These are phyloP conservation scores for Ophioderma brevispina DNA, from an alignment of 35 echinoderm and acorn worm genomes.

Conservation along the genomic window DNA sequence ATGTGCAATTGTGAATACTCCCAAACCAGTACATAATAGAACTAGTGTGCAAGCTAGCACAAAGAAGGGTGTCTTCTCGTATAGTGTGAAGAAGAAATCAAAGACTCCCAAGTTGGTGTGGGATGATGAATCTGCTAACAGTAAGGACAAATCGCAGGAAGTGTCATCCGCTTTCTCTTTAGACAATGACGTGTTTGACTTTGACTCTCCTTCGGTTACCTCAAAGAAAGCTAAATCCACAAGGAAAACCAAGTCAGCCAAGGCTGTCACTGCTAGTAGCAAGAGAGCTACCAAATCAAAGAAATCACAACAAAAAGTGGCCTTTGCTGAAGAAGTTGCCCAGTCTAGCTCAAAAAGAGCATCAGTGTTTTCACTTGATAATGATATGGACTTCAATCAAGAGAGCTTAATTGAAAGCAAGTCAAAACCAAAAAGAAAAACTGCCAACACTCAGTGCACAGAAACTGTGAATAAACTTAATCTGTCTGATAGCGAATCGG, in stretches of 20 bases:
- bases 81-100: constrained; percentile 53
- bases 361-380: background rate
- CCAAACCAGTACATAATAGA: background rate
- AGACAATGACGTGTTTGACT: constrained; percentile 40
- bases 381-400: background rate
- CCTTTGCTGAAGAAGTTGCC: background rate
- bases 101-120: background rate
- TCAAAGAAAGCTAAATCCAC: constrained; percentile 17
- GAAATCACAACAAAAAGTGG: background rate
- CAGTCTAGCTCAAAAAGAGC: background rate
- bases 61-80: constrained; percentile 64
- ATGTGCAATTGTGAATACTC: background rate
- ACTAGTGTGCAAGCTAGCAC: constrained; percentile 1
- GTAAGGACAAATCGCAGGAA: background rate
- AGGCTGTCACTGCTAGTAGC: background rate
- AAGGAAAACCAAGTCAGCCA: constrained; percentile 30
- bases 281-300: background rate
- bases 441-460: too few relatives aligned
- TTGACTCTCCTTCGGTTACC: constrained; percentile 7
- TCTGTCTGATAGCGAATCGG: background rate
- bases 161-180: background rate
- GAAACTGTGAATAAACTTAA: too few relatives aligned
- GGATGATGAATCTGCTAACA: background rate
- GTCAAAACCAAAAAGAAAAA: constrained; percentile 1
- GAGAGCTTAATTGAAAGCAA: background rate